Percentiles rank a stretch among this genome's conserved stretches.
These are phyloP conservation scores for Hemistola chrysoprasaria DNA, from an alignment of 2,888 invertebrate genomes.

Conservation along the genomic window DNA sequence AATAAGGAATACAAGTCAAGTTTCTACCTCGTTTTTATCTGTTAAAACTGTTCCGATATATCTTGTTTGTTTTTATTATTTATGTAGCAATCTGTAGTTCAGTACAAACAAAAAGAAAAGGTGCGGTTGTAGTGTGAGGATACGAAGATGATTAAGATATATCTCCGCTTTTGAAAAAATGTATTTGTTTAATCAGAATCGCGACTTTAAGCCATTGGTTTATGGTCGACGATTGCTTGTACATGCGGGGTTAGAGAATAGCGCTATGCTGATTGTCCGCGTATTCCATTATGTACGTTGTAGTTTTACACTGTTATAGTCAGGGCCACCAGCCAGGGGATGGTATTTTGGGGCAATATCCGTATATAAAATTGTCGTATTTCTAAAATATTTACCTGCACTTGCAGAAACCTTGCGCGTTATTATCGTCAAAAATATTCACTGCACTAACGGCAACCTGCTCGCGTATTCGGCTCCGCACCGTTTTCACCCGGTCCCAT, in stretches of 20 bases:
- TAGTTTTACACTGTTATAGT: too few species aligned
- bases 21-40: slow-evolving; percentile 3
- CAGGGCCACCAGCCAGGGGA: too few species aligned
- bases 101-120: neutral
- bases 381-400: too few species aligned
- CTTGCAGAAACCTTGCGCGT: too few species aligned
- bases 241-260: neutral
- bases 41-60: slow-evolving; percentile 8
- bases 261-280: slow-evolving; percentile 11
- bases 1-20: slow-evolving; percentile 12
- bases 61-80: slow-evolving; percentile 3
- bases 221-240: neutral
- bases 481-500: too few species aligned
- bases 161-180: slow-evolving; percentile 27
- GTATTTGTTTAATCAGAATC: slow-evolving; percentile 12
- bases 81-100: slow-evolving; percentile 1
- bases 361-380: too few species aligned
- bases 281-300: slow-evolving; percentile 13
- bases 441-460: too few species aligned
- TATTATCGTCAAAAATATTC: too few species aligned
- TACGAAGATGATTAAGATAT: slow-evolving; percentile 29
- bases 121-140: slow-evolving; percentile 2
- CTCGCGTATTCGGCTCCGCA: too few species aligned
- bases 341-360: too few species aligned
- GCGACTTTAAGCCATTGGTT: neutral